Percentiles rank a stretch among this genome's conserved stretches.
Conservation (phyloP, 1,140 invertebrate genomes). For the Nixonia krombeini region DNA sequence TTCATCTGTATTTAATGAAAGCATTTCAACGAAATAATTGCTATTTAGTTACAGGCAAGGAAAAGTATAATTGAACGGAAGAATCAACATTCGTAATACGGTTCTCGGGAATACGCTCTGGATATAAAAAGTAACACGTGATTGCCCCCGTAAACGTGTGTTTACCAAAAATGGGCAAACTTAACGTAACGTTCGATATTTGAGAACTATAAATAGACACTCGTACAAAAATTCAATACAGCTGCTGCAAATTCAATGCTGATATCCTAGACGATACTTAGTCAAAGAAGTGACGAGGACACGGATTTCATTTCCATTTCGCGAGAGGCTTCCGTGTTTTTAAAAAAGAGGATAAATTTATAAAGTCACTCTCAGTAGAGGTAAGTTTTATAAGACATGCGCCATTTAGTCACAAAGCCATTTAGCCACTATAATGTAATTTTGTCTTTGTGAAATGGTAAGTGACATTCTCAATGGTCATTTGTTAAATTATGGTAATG, state of each 20-base stretch:
- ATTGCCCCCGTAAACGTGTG: constrained; percentile 25
- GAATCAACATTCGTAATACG: constrained; percentile 29
- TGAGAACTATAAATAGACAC: constrained; percentile 66
- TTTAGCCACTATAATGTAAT: no score
- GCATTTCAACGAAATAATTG: no score
- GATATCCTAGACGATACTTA: constrained; percentile 64
- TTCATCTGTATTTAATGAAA: no score
- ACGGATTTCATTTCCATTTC: constrained; percentile 34
- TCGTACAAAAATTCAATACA: constrained; percentile 71
- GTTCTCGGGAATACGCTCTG: constrained; percentile 53
- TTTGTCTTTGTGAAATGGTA: no score
- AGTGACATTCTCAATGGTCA: no score
- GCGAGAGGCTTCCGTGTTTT: constrained; percentile 2
- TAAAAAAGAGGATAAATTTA: constrained; percentile 18
- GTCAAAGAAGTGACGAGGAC: constrained; percentile 64
- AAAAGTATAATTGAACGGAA: constrained; percentile 21
- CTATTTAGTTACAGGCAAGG: no score
- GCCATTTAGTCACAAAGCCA: constrained; percentile 1
- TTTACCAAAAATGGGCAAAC: constrained; percentile 39
- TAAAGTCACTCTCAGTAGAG: constrained; percentile 11
- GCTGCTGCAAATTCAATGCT: constrained; percentile 55
- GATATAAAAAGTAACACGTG: constrained; percentile 41
- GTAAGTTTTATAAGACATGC: constrained; percentile 10
- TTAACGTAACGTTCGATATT: constrained; percentile 54
- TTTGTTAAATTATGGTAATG: constrained; percentile 7